Percentiles rank a stretch among this genome's conserved stretches.
Conservation (phyloP, 2,113 vertebrate genomes). For the Callocephalon fimbriatum region DNA sequence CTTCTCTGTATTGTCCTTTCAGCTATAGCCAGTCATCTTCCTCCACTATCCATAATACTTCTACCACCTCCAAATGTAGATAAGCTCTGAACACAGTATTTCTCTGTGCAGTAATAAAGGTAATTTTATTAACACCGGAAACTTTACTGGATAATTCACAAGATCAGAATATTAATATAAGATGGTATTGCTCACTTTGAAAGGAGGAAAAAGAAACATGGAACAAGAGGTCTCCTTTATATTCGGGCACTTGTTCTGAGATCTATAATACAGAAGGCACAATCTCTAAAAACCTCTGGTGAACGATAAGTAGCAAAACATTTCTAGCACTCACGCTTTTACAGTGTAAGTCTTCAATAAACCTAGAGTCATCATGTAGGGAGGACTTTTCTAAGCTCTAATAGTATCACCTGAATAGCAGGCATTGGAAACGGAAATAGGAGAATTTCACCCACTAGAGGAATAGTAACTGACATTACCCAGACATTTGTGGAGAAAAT, state of each 20-base stretch:
- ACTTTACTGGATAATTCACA: background rate
- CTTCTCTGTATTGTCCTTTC: background rate
- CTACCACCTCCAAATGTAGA: background rate
- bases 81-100: background rate
- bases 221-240: background rate
- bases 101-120: background rate
- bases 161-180: background rate
- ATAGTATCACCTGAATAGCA: background rate
- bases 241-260: background rate
- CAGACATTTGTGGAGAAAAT: background rate
- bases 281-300: background rate
- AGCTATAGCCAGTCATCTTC: background rate
- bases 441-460: background rate
- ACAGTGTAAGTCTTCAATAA: background rate
- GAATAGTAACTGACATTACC: background rate
- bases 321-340: background rate
- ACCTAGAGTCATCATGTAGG: background rate
- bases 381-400: background rate
- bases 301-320: background rate
- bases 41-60: background rate
- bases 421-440: background rate
- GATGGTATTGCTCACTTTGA: background rate
- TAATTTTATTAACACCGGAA: background rate
- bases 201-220: background rate
- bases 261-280: background rate